Percentiles rank a stretch among this genome's conserved stretches.
These are phyloP conservation scores for Nebria brevicollis DNA, from an alignment of 2,888 invertebrate genomes.

Conservation along the genomic window DNA sequence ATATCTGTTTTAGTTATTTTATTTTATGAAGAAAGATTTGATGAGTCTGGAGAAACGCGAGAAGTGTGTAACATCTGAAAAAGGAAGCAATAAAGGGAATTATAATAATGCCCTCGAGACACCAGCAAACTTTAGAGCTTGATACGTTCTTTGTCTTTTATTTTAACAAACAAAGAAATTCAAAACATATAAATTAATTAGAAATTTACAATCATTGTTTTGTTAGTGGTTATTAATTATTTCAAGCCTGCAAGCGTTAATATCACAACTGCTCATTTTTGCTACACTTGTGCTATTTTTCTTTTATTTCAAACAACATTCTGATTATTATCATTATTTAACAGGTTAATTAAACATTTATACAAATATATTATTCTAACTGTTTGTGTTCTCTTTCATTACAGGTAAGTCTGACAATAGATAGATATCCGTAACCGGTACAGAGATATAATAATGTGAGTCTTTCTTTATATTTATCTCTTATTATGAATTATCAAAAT, in stretches of 20 bases:
- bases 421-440: not conserved
- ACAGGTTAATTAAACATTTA: not conserved
- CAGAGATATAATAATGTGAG: not conserved
- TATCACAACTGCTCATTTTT: not conserved
- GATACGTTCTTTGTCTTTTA: not conserved
- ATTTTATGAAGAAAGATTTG: constrained; percentile 11
- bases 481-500: too few relatives aligned
- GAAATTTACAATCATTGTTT: constrained; percentile 12
- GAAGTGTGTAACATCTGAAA: not conserved
- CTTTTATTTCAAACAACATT: not conserved
- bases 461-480: too few relatives aligned
- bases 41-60: not conserved
- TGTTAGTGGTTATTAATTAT: constrained; percentile 7
- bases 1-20: constrained; percentile 2
- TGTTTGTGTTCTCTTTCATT: constrained; percentile 3
- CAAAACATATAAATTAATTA: constrained; percentile 18
- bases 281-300: constrained; percentile 4
- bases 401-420: constrained; percentile 17
- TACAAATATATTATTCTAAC: not conserved
- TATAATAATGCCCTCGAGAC: constrained; percentile 38
- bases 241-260: not conserved
- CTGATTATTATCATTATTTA: not conserved
- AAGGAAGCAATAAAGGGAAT: constrained; percentile 14
- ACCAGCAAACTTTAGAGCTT: not conserved
- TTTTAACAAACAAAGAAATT: not conserved